Base-by-base conservation (phyloP, 2,797 vertebrate genomes). In the Esox masquinongy region DNA sequence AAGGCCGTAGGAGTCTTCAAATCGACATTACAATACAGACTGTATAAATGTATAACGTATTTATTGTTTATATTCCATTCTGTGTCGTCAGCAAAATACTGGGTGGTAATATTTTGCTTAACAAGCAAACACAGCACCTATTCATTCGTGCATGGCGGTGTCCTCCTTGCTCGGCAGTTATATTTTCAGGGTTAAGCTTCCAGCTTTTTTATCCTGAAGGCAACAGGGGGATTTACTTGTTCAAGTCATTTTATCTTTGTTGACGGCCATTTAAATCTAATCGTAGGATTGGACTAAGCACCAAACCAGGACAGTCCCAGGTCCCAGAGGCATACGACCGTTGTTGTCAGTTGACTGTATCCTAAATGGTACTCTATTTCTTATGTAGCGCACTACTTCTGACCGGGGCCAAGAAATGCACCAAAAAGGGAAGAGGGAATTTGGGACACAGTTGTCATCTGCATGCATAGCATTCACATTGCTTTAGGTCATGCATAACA, bases 401-500 rank as follows among this genome's bases (percentile, higher is more conserved):
- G 22, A 12, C 11, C 22, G 24, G 43, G 43, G 43, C 43, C 24
- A 61, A 24, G 11, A 24, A 24, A 22, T 59, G 56, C 56, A 59
- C n/a, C 9, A 59, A 59, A 59, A 24, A 14, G 3, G 56, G 56
- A 61, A 61, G 2, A 56, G 19, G 53, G 53, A 19, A 56, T 56
- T 56, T 56, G 53, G 53, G 53, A 56, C n/a, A n/a, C 53, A 22
- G 9, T 61, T 61, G 22, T 61, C 24, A 51, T 61, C 71, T 53
- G 82, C 71, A 66, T 26, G 70, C 64, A 14, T 49, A 63, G 4
- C 63, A 66, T 17, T 69, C 80, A 34, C 73, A 49, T 49, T 51
- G 75, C 77, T 84, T 82, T 82, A 83, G 89, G 88, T 90, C 90
- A 88, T 83, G 88, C 74, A 24, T 79, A 89, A 87, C 83, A 91